Conservation (phyloP, 1,140 invertebrate genomes). For the Helicoverpa zea region DNA sequence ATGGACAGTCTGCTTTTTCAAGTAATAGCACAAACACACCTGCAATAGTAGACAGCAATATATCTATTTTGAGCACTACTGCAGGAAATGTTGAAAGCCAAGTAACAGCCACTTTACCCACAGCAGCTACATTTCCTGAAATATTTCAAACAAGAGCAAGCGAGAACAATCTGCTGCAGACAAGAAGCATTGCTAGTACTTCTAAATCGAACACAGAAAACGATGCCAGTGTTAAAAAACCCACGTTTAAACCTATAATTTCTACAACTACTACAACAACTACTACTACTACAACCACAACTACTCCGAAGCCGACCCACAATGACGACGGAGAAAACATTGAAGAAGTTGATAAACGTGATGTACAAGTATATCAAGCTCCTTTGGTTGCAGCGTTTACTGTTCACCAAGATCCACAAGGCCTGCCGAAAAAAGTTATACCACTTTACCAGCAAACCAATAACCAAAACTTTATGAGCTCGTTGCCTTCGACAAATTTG, state of each 20-base stretch:
- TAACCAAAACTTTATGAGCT: conserved; percentile 64
- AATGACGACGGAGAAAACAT: conserved; percentile 90
- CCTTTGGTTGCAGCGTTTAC: conserved; percentile 94
- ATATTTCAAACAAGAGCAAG: conserved; percentile 79
- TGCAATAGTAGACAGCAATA: conserved; percentile 74
- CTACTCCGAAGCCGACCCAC: conserved; percentile 87
- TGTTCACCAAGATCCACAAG: conserved; percentile 92
- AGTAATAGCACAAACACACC: conserved; percentile 71
- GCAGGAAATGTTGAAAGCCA: conserved; percentile 82
- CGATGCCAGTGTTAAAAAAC: conserved; percentile 59
- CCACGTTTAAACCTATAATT: conserved; percentile 61
- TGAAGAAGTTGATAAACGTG: conserved; percentile 89
- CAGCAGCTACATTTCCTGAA: conserved; percentile 76
- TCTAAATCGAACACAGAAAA: conserved; percentile 63
- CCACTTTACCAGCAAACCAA: conserved; percentile 86
- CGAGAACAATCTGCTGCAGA: conserved; percentile 75
- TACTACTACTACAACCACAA: conserved; percentile 87
- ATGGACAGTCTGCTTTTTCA: conserved; percentile 81
- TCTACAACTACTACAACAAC: conserved; percentile 73
- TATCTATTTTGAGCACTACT: conserved; percentile 81
- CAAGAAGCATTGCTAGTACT: conserved; percentile 75
- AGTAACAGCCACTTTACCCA: conserved; percentile 74
- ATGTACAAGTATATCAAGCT: conserved; percentile 93
- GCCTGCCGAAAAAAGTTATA: conserved; percentile 91
- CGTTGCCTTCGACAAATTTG: conserved; percentile 61